These are phyloP conservation scores for Bovichtus variegatus DNA, from an alignment of 2,797 vertebrate genomes.

Conservation along the genomic window DNA sequence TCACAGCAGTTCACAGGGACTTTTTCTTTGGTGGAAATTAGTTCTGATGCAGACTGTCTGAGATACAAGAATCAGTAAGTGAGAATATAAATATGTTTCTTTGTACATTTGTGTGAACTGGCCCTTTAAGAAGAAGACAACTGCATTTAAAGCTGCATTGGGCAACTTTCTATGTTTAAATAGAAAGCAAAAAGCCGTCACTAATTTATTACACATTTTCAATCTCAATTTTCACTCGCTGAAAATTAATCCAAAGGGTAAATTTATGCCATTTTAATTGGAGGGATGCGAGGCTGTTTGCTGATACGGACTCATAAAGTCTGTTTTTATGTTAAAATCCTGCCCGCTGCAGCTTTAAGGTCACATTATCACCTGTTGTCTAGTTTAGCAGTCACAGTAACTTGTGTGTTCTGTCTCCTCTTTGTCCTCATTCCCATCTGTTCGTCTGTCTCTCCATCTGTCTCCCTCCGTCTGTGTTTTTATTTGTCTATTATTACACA, in stretches of 20 bases:
- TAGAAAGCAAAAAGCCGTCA: not conserved
- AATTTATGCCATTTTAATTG: not conserved
- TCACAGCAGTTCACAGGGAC: not conserved
- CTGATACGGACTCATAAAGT: conserved; percentile 1
- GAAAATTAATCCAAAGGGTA: not conserved
- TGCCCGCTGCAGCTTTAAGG: conserved; percentile 58
- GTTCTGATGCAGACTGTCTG: not conserved
- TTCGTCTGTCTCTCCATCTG: conserved; percentile 67
- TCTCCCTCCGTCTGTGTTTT: conserved; percentile 27
- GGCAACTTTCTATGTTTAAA: not conserved
- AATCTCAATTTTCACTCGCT: not conserved
- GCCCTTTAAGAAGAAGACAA: conserved; percentile 7
- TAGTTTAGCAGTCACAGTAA: conserved; percentile 51
- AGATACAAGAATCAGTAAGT: not conserved
- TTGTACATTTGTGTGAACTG: conserved; percentile 20
- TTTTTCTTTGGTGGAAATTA: not conserved
- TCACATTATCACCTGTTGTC: conserved; percentile 63
- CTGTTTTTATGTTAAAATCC: conserved; percentile 41
- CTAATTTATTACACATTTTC: not conserved
- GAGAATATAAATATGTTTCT: not conserved
- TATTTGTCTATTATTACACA: conserved; percentile 24
- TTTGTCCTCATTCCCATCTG: conserved; percentile 68
- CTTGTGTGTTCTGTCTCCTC: conserved; percentile 65
- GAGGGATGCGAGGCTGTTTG: not conserved
- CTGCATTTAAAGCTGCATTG: conserved; percentile 36